Percentiles rank a stretch among this genome's conserved stretches.
Conservation (phyloP, 64 coral and sea anemone genomes). For the Montipora sp. region DNA sequence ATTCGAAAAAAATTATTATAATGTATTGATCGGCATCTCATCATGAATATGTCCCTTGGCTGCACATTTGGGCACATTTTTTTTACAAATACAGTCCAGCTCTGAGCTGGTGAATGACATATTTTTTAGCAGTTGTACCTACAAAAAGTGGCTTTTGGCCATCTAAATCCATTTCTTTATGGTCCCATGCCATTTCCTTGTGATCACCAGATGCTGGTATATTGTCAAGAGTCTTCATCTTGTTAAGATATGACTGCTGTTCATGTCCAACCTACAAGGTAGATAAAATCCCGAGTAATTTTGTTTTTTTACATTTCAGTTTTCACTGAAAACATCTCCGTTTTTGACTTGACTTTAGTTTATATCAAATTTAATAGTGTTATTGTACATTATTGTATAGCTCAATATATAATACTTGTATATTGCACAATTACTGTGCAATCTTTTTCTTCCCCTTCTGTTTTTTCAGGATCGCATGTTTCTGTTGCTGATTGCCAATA, state of each 20-base stretch:
- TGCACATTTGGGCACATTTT: no score
- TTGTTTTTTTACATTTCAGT: neutral
- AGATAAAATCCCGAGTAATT: neutral
- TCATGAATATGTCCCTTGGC: no score
- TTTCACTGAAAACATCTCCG: neutral
- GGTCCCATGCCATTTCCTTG: neutral
- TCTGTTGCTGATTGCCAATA: conserved; percentile 88
- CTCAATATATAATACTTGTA: no score
- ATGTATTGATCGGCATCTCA: no score
- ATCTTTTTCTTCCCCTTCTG: neutral
- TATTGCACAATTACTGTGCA: neutral
- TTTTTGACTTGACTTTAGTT: no score
- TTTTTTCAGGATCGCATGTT: conserved; percentile 89
- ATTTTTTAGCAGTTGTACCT: neutral
- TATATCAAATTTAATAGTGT: no score
- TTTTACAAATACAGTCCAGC: no score
- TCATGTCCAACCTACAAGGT: conserved; percentile 90
- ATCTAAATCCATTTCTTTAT: no score
- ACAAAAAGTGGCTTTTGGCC: neutral
- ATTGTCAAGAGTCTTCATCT: conserved; percentile 66
- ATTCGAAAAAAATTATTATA: no score
- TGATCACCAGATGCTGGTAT: conserved; percentile 62
- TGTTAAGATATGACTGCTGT: conserved; percentile 90
- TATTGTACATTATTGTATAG: no score
- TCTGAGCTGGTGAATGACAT: neutral